Evolutionary conservation across 1,140 invertebrate genomes (phyloP).

Genomic region (Bombus confusus): DNA sequence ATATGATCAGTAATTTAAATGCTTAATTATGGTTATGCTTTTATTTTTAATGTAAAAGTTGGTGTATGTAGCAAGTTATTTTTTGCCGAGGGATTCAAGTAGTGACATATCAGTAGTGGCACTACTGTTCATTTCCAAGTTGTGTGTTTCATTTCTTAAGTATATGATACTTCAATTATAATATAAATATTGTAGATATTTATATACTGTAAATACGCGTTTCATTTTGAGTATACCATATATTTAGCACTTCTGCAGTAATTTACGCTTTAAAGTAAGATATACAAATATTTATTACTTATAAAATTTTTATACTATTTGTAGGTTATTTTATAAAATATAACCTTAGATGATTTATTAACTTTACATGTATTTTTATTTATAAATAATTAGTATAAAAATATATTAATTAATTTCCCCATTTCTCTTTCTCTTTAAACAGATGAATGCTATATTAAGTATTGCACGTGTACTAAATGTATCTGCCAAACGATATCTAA

Average conservation of each 20-base stretch:
- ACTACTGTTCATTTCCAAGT: background rate
- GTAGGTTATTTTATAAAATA: conserved; percentile 7
- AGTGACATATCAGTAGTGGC: too few species aligned
- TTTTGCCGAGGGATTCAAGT: background rate
- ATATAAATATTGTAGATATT: background rate
- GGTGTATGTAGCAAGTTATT: background rate
- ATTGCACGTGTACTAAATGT: background rate
- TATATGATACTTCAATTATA: background rate
- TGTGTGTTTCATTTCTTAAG: background rate
- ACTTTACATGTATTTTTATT: background rate
- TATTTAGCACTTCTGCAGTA: background rate
- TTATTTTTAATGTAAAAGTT: background rate
- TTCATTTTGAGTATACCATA: background rate
- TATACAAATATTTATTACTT: background rate
- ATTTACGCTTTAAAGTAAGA: background rate
- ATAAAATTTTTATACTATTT: background rate
- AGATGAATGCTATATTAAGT: conserved; percentile 50
- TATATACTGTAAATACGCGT: background rate
- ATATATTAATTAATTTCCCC: background rate
- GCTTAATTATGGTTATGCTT: background rate
- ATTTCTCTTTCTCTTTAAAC: background rate
- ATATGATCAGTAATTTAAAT: background rate
- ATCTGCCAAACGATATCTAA: conserved; percentile 25
- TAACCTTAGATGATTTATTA: background rate
- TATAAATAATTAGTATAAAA: background rate